Conservation (phyloP, 2,113 vertebrate species). For the Calyptomena viridis region DNA sequence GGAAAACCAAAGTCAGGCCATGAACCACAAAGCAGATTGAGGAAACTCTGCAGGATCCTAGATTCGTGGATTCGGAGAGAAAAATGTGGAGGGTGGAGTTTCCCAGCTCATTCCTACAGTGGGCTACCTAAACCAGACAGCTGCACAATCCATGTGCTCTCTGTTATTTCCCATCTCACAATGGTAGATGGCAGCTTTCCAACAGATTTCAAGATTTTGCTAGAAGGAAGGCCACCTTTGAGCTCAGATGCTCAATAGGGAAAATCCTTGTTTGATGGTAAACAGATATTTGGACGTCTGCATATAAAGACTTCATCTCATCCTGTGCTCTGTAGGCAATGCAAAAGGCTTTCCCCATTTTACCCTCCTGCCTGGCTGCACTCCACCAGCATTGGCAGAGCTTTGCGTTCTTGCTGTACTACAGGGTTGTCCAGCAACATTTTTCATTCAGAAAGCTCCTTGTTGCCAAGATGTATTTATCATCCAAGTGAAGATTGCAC, state of each 20-base stretch:
- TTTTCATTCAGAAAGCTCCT: constrained; percentile 50
- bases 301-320: neutral
- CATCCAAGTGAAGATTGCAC: constrained; percentile 35
- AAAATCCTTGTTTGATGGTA: constrained; percentile 18
- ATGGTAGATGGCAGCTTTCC: neutral
- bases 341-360: constrained; percentile 25
- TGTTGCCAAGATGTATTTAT: constrained; percentile 54
- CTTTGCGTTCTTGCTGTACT: constrained; percentile 29
- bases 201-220: neutral
- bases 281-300: neutral
- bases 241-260: neutral
- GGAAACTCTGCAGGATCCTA: neutral
- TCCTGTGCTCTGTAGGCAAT: neutral
- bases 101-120: neutral
- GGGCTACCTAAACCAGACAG: neutral
- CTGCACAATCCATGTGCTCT: neutral
- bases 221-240: neutral
- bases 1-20: neutral
- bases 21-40: neutral
- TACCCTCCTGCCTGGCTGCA: constrained; percentile 8
- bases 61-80: neutral
- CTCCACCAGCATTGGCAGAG: constrained; percentile 22
- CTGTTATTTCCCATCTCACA: neutral
- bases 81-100: neutral
- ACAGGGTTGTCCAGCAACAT: constrained; percentile 53